Conservation (phyloP, 1,140 invertebrate species). For the Homarus americanus region DNA sequence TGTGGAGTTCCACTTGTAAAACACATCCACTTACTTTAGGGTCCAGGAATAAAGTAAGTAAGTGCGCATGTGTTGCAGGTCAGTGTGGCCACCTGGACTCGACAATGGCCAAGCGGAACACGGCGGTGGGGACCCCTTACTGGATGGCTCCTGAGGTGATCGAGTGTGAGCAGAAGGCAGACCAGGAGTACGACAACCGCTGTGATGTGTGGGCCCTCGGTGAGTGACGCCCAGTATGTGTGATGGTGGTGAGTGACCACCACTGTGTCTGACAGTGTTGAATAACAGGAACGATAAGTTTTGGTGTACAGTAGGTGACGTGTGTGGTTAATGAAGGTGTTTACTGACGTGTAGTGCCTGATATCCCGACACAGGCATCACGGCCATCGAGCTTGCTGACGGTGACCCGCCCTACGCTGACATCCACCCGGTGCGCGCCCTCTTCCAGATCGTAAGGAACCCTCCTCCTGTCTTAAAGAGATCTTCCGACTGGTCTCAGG, state of each 20-base stretch:
- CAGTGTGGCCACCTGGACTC: conserved; percentile 84
- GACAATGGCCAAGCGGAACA: conserved; percentile 84
- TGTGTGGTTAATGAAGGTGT: too few relatives aligned
- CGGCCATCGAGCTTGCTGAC: conserved; percentile 93
- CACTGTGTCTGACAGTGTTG: too few relatives aligned
- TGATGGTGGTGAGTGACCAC: neutral
- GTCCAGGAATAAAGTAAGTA: too few relatives aligned
- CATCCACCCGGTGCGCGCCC: conserved; percentile 90
- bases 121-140: conserved; percentile 91
- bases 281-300: too few relatives aligned
- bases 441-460: conserved; percentile 92
- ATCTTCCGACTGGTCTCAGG: conserved; percentile 87
- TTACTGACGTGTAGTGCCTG: too few relatives aligned
- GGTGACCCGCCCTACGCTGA: conserved; percentile 90
- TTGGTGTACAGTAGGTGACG: too few relatives aligned
- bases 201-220: conserved; percentile 95
- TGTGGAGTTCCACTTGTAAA: too few relatives aligned
- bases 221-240: conserved; percentile 67
- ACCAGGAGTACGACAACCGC: conserved; percentile 85
- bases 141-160: conserved; percentile 96
- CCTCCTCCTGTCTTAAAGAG: conserved; percentile 88
- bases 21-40: too few relatives aligned
- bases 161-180: conserved; percentile 79
- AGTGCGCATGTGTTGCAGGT: conserved; percentile 56
- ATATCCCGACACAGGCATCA: conserved; percentile 82